phyloP scores from a whole-genome alignment of 2,797 vertebrate genomes.

The Sorex maritimensis region DNA sequence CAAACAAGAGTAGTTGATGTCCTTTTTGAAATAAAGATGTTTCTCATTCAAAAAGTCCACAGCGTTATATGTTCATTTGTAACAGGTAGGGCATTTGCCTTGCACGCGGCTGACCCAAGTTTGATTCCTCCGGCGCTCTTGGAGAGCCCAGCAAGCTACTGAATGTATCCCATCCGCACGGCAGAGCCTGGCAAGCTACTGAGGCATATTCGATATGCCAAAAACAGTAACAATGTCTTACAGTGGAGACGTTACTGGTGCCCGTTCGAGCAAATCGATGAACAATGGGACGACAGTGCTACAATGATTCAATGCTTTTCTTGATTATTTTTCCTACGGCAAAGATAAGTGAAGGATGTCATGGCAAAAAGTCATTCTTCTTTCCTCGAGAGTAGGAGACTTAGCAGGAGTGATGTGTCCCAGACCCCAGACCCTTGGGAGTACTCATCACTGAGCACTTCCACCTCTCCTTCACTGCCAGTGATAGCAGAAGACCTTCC shows the following conservation, averaged over 20 bases:
- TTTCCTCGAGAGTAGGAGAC: not conserved
- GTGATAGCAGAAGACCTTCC: not conserved
- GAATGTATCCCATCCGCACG: too few relatives aligned
- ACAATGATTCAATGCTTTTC: not conserved
- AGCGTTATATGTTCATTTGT: not conserved
- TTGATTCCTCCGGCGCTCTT: too few relatives aligned
- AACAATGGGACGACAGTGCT: not conserved
- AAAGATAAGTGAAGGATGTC: not conserved
- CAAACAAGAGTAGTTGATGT: constrained; percentile 28
- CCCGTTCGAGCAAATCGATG: too few relatives aligned
- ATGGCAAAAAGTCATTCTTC: not conserved
- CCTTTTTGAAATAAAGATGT: constrained; percentile 70
- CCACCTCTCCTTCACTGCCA: too few relatives aligned
- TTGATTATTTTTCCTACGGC: not conserved
- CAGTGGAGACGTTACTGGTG: too few relatives aligned
- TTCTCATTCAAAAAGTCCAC: constrained; percentile 13
- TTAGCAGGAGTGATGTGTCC: not conserved
- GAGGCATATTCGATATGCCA: too few relatives aligned
- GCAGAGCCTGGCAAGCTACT: too few relatives aligned
- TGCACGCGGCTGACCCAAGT: too few relatives aligned
- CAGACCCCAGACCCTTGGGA: not conserved
- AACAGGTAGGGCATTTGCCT: too few relatives aligned
- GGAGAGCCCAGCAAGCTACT: too few relatives aligned
- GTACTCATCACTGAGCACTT: not conserved
- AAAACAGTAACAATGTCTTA: too few relatives aligned